phyloP scores from a whole-genome alignment of 1,140 invertebrate genomes.

The Drosophila subobscura region DNA sequence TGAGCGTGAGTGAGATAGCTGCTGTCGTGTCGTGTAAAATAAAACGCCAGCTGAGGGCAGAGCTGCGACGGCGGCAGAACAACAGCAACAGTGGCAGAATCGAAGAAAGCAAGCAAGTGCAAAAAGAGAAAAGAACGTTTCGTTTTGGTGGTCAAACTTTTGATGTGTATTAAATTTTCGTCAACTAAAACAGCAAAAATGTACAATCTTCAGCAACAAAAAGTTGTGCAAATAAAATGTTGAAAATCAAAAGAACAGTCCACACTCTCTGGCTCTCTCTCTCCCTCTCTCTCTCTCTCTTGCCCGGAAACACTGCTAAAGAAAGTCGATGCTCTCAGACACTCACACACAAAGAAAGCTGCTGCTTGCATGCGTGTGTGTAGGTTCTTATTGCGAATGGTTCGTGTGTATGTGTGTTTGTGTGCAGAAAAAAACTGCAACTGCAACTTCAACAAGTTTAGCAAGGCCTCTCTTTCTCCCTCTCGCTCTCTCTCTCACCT shows the following conservation, averaged over 20 bases:
- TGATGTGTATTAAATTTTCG: no score
- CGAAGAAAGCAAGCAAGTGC: constrained; percentile 75
- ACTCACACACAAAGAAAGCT: constrained; percentile 42
- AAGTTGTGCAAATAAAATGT: no score
- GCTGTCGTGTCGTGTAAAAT: constrained; percentile 60
- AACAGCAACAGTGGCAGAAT: constrained; percentile 10
- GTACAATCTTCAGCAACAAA: no score
- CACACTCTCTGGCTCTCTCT: constrained; percentile 8
- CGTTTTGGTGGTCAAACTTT: no score
- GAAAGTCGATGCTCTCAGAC: neutral
- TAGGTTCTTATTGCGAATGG: constrained; percentile 64
- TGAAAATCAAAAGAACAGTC: constrained; percentile 34
- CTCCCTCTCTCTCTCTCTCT: neutral
- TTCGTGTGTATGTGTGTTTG: constrained; percentile 9
- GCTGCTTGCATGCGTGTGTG: constrained; percentile 29
- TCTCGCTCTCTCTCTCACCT: constrained; percentile 26
- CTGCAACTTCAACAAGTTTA: constrained; percentile 68
- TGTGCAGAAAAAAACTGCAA: constrained; percentile 68
- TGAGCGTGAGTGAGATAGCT: neutral
- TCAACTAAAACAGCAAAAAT: no score
- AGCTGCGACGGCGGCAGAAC: no score
- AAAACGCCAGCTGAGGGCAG: constrained; percentile 42
- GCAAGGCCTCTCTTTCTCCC: constrained; percentile 46
- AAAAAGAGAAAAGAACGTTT: constrained; percentile 28
- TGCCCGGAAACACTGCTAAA: no score